phyloP scores from a whole-genome alignment of 2,888 invertebrate genomes.

The Brenthis daphne region DNA sequence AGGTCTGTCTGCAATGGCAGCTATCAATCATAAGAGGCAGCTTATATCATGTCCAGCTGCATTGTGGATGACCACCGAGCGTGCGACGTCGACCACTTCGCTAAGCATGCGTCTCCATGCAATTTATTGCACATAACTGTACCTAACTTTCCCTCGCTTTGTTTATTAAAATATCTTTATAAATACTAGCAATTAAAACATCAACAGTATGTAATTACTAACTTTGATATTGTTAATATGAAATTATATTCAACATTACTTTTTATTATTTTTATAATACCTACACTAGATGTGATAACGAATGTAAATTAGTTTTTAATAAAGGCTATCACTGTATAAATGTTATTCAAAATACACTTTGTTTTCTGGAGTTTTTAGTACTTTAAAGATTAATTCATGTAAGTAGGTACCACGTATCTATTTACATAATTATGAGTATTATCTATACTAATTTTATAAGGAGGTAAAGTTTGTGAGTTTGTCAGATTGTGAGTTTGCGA shows the following conservation, averaged over 20 bases:
- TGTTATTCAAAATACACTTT: no score
- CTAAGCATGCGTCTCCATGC: conserved; percentile 47
- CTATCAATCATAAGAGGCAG: conserved; percentile 34
- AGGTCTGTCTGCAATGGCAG: conserved; percentile 6
- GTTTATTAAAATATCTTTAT: conserved; percentile 43
- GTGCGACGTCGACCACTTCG: conserved; percentile 36
- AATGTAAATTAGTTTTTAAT: no score
- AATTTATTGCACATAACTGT: conserved; percentile 52
- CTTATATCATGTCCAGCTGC: conserved; percentile 41
- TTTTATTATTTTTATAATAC: no score
- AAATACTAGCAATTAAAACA: conserved; percentile 14
- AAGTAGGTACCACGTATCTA: no score
- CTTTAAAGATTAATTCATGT: no score
- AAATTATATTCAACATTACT: neutral
- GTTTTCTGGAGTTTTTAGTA: no score
- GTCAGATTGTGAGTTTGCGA: no score
- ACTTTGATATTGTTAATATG: neutral
- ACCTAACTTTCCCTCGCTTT: conserved; percentile 52
- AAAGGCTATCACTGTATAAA: no score
- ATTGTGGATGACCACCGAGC: conserved; percentile 45
- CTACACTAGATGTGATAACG: no score
- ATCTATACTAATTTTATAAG: no score
- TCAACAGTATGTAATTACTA: neutral
- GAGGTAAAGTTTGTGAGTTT: no score
- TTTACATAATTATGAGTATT: no score